phyloP scores from a whole-genome alignment of 2,113 vertebrate species.

The Leptobrachium leishanense region DNA sequence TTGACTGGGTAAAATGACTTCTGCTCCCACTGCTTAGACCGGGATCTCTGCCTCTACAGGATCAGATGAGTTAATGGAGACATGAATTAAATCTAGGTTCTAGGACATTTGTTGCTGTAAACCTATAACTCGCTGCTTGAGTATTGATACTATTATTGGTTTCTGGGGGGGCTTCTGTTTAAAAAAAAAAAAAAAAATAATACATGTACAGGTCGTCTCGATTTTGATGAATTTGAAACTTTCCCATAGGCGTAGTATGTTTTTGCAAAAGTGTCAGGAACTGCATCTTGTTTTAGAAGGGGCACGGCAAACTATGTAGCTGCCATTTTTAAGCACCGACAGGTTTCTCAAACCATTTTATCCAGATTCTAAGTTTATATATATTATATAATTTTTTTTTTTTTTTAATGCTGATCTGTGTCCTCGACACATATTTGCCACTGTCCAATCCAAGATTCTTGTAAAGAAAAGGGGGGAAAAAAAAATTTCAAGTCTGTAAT shows the following conservation, averaged over 20 bases:
- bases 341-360: conserved; percentile 2
- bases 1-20: no score
- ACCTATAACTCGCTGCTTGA: no score
- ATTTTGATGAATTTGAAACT: no score
- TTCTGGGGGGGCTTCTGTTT: no score
- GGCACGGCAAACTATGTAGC: not conserved
- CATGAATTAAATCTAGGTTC: no score
- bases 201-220: no score
- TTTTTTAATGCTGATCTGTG: not conserved
- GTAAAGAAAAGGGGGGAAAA: conserved; percentile 8
- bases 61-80: no score
- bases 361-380: conserved; percentile 29
- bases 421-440: not conserved
- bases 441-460: conserved; percentile 5
- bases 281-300: conserved; percentile 15
- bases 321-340: conserved; percentile 18
- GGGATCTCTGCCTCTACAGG: no score
- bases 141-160: no score
- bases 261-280: not conserved
- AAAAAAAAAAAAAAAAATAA: no score
- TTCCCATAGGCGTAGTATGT: not conserved
- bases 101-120: no score
- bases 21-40: no score
- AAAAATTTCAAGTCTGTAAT: not conserved
- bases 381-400: not conserved